Conservation (phyloP, 2,888 invertebrate species). For the Neuroscelio doddi region DNA sequence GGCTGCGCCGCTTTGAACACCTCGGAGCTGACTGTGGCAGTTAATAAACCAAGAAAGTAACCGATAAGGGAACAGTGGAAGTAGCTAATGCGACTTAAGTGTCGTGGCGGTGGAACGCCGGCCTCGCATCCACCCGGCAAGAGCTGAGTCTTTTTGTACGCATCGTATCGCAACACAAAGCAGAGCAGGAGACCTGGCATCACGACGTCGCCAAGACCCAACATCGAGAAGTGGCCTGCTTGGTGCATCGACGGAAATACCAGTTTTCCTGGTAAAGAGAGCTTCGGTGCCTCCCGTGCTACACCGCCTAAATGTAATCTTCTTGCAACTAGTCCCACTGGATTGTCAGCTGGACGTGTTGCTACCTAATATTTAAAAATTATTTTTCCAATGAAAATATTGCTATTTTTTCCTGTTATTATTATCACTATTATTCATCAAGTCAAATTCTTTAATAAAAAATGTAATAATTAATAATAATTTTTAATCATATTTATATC, state of each 20-base stretch:
- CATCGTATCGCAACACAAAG: conserved; percentile 97
- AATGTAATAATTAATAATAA: too few species aligned
- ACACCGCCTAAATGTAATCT: conserved; percentile 93
- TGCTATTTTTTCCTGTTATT: conserved; percentile 14
- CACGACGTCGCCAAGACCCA: conserved; percentile 89
- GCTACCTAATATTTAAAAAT: conserved; percentile 78
- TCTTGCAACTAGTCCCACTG: conserved; percentile 93
- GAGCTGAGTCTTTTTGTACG: conserved; percentile 93
- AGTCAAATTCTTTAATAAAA: too few species aligned
- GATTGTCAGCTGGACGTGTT: conserved; percentile 90
- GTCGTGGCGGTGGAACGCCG: conserved; percentile 76
- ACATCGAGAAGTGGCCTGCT: conserved; percentile 97
- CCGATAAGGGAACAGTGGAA: conserved; percentile 99
- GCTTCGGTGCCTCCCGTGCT: conserved; percentile 93
- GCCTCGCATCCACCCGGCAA: conserved; percentile 75
- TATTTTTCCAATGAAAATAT: too few species aligned
- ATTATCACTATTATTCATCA: too few species aligned
- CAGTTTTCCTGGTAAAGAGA: conserved; percentile 96
- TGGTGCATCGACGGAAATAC: conserved; percentile 98
- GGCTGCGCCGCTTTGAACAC: conserved; percentile 99
- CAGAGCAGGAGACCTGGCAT: conserved; percentile 97
- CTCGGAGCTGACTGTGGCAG: conserved; percentile 97
- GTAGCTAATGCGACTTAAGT: conserved; percentile 83
- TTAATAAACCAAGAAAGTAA: conserved; percentile 96
- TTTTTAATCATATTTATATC: too few species aligned